Percentiles rank a stretch among this genome's conserved stretches.
Evolutionary conservation across 2,888 invertebrate genomes (phyloP).

Genomic region (Patella pellucida): DNA sequence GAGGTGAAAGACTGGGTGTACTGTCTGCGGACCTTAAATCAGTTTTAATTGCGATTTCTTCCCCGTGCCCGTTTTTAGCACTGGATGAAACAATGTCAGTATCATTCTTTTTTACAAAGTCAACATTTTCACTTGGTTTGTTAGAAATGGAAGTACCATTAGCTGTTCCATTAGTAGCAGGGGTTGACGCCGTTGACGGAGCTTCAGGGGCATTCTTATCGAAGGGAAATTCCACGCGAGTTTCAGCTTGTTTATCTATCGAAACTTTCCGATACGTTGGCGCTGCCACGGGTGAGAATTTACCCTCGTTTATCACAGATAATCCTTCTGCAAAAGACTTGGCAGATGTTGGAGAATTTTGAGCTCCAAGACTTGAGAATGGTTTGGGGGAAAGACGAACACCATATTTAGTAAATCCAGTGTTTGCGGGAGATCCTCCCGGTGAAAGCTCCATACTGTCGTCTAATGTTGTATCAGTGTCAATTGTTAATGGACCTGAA

Average conservation of each 20-base stretch:
- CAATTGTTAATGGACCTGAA: constrained; percentile 3
- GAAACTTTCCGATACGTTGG: neutral
- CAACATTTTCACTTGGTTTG: neutral
- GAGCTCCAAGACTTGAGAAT: neutral
- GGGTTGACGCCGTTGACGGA: too few relatives aligned
- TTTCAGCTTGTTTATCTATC: neutral
- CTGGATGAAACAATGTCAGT: neutral
- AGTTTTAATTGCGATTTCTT: neutral
- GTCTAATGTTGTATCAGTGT: neutral
- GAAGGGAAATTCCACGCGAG: neutral
- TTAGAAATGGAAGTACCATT: neutral
- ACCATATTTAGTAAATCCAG: constrained; percentile 6
- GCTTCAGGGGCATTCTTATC: neutral
- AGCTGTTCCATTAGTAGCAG: neutral
- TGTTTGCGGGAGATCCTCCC: neutral
- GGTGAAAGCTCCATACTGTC: constrained; percentile 3
- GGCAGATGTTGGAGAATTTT: neutral
- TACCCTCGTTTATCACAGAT: neutral
- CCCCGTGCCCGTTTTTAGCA: neutral
- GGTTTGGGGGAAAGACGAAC: neutral
- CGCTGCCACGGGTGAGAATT: neutral
- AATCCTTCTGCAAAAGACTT: neutral
- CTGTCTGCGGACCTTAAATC: neutral
- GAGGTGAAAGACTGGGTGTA: neutral
- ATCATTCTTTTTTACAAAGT: neutral